phyloP scores from a whole-genome alignment of 2,113 vertebrate genomes.

The Choloepus hoffmanni region DNA sequence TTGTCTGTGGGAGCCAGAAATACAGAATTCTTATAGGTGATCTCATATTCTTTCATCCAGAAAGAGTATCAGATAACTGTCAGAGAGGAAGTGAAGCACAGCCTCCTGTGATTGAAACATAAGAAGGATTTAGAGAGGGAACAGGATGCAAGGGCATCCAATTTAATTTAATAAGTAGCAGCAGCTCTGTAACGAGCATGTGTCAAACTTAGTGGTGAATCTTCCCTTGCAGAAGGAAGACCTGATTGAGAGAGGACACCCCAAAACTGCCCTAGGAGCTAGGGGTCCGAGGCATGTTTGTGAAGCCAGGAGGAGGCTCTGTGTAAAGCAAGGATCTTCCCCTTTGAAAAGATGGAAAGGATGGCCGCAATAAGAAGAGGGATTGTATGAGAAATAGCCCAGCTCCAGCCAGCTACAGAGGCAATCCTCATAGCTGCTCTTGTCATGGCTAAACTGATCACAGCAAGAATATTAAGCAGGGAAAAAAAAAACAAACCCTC shows the following conservation, averaged over 20 bases:
- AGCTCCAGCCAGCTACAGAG: not conserved
- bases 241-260: not conserved
- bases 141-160: not conserved
- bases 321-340: not conserved
- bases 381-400: not conserved
- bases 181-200: not conserved
- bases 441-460: not conserved
- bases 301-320: not conserved
- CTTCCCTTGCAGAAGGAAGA: not conserved
- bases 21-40: not conserved
- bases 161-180: not conserved
- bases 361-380: not conserved
- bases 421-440: not conserved
- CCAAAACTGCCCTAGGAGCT: not conserved
- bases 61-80: not conserved
- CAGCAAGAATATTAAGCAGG: conserved; percentile 59
- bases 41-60: not conserved
- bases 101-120: not conserved
- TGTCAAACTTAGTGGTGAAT: not conserved
- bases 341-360: not conserved
- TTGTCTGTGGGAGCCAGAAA: not conserved
- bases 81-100: not conserved
- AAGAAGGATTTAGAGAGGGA: not conserved
- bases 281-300: not conserved
- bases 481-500: not conserved